Base-by-base conservation (phyloP, 2,888 invertebrate species). In the Aphodius sticticus region DNA sequence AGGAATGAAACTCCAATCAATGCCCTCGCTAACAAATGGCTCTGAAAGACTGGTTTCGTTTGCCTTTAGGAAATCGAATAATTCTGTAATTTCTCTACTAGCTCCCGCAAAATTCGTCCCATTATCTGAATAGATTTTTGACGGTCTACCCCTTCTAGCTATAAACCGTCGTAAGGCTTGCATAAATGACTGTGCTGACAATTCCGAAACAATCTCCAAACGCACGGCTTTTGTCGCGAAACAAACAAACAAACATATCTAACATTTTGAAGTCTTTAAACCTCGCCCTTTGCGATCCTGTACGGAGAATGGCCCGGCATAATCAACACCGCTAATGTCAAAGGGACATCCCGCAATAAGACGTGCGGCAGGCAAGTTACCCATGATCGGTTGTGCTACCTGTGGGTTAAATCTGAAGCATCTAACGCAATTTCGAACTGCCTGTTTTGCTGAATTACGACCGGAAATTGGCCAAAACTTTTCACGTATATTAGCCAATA, bases 1-100 rank as follows among this genome's bases (percentile, higher is more conserved):
- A 1, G 85, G 85, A 76, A 84, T 85, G 72, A 86, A 87, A 15
- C 83, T 77, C 86, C 85, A 86, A 14, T 77, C n/a, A 36, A 82
- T 70, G 6, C 14, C 16, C 35, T 79, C 35, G 15, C 12, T 16
- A 37, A 14, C 71, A 37, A 70, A n/a, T 6, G 53, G 6, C n/a
- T n/a, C 36, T 70, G 77, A 35, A 38, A 70, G n/a, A 14, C 36
- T 7, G n/a, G 69, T 36, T 16, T 69, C 36, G 16, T 70, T 37
- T 15, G 26, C 72, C 3, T 35, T 26, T n/a, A 77, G 15, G n/a
- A 79, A 76, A 36, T 80, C n/a, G 26, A 38, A 26, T 69, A 80
- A 76, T 37, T 72, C 76, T 12, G 69, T 9, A 16, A 83, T 38
- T 69, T 81, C 74, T 5, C 72, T 38, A 74, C 77, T 79, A 14